Conservation (phyloP, 1,140 invertebrate genomes). For the Drosophila sechellia region DNA sequence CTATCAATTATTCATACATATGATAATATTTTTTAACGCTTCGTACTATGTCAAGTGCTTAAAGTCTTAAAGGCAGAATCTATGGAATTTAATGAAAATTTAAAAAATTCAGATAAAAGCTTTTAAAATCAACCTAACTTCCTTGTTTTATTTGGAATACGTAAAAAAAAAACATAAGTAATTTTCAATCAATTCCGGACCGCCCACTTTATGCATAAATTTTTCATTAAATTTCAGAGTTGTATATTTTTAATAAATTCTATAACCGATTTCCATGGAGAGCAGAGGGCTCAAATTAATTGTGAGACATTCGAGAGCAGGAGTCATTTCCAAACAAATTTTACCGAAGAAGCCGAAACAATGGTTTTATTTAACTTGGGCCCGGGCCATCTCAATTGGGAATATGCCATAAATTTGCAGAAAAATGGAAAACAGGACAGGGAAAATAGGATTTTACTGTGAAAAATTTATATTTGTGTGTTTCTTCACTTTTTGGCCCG, state of each 20-base stretch:
- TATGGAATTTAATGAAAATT: not conserved
- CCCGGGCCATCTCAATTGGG: conserved; percentile 40
- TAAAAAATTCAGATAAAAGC: not conserved
- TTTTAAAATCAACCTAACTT: not conserved
- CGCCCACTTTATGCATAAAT: conserved; percentile 41
- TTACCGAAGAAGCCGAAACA: conserved; percentile 5
- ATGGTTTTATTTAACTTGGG: conserved; percentile 39
- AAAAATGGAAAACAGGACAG: conserved; percentile 28
- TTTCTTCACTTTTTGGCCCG: conserved; percentile 33
- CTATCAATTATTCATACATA: conserved; percentile 16
- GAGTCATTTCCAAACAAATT: conserved; percentile 33
- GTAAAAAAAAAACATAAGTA: conserved; percentile 2
- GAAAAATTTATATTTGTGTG: conserved; percentile 40
- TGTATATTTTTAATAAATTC: conserved; percentile 29
- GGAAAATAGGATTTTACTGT: conserved; percentile 25
- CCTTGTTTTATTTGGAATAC: not conserved
- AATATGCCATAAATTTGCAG: conserved; percentile 64
- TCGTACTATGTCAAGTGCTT: not conserved
- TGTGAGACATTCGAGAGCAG: not conserved
- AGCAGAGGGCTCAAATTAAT: conserved; percentile 37
- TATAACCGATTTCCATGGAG: conserved; percentile 11
- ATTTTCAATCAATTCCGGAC: conserved; percentile 35
- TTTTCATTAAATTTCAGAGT: conserved; percentile 46
- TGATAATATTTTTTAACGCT: not conserved
- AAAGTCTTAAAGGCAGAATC: no score